Conservation (phyloP, 1,140 invertebrate genomes). For the Gonioctena quinquepunctata region DNA sequence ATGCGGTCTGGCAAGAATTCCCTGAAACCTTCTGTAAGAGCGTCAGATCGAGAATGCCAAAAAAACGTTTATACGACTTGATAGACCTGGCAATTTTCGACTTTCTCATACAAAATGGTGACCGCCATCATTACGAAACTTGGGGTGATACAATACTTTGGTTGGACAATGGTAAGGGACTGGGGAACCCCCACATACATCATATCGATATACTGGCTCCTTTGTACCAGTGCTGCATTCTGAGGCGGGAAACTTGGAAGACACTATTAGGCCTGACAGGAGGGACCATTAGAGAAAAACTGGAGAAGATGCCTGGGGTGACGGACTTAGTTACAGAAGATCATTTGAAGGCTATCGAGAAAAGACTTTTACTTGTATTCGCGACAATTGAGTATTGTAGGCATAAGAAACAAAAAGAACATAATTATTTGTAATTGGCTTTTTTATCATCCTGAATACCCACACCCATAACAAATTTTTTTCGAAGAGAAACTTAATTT, state of each 20-base stretch:
- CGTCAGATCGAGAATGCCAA: conserved; percentile 31
- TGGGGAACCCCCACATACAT: conserved; percentile 83
- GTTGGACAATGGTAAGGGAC: conserved; percentile 93
- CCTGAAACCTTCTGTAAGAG: conserved; percentile 72
- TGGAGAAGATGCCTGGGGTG: conserved; percentile 58
- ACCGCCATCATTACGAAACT: conserved; percentile 90
- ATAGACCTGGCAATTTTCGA: conserved; percentile 89
- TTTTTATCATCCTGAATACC: too few species aligned
- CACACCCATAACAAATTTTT: too few species aligned
- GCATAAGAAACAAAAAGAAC: conserved; percentile 12
- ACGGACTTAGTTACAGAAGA: conserved; percentile 71
- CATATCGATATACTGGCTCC: conserved; percentile 86
- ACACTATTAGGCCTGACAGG: conserved; percentile 71
- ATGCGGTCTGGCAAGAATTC: conserved; percentile 80
- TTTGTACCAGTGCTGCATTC: conserved; percentile 87
- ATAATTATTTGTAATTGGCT: not conserved
- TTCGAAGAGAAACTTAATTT: too few species aligned
- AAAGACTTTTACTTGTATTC: conserved; percentile 73
- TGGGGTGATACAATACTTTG: conserved; percentile 77
- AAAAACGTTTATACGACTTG: conserved; percentile 58
- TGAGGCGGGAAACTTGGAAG: conserved; percentile 71
- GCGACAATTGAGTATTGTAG: conserved; percentile 74
- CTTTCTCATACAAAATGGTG: conserved; percentile 93
- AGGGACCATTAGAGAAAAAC: conserved; percentile 64
- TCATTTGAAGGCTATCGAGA: conserved; percentile 80